Percentiles rank a stretch among this genome's conserved stretches.
Conservation (phyloP, 1,140 invertebrate species). For the Drosophila teissieri region DNA sequence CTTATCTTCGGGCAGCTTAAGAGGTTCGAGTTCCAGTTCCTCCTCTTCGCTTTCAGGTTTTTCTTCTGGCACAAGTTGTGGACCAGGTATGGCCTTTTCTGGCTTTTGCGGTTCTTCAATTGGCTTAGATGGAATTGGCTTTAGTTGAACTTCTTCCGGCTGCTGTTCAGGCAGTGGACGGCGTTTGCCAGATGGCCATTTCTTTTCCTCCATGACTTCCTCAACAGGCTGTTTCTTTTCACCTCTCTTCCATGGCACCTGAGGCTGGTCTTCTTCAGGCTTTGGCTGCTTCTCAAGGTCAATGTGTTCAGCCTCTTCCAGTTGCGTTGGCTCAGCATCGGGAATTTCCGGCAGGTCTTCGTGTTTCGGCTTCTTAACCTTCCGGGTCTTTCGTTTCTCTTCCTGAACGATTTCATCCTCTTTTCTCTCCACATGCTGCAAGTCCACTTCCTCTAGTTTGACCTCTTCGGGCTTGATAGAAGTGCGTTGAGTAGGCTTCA, state of each 20-base stretch:
- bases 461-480: conserved; percentile 73
- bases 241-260: conserved; percentile 80
- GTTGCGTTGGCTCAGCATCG: conserved; percentile 70
- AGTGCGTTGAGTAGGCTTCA: conserved; percentile 78
- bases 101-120: conserved; percentile 69
- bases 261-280: conserved; percentile 71
- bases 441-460: conserved; percentile 84
- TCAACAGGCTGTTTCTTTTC: conserved; percentile 79
- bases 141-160: conserved; percentile 85
- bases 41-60: conserved; percentile 65
- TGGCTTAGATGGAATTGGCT: conserved; percentile 84
- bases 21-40: conserved; percentile 65
- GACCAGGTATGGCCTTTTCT: conserved; percentile 73
- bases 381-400: conserved; percentile 71
- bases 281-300: conserved; percentile 82
- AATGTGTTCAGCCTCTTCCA: conserved; percentile 79
- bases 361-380: conserved; percentile 73
- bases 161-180: conserved; percentile 83
- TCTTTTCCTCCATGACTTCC: conserved; percentile 84
- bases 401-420: conserved; percentile 80
- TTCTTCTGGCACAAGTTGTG: conserved; percentile 70
- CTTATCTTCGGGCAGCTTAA: conserved; percentile 63
- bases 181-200: conserved; percentile 84
- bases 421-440: conserved; percentile 85
- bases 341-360: conserved; percentile 74